Base-by-base conservation (phyloP, 2,113 vertebrate genomes). In the Psilopsiagon aurifrons region DNA sequence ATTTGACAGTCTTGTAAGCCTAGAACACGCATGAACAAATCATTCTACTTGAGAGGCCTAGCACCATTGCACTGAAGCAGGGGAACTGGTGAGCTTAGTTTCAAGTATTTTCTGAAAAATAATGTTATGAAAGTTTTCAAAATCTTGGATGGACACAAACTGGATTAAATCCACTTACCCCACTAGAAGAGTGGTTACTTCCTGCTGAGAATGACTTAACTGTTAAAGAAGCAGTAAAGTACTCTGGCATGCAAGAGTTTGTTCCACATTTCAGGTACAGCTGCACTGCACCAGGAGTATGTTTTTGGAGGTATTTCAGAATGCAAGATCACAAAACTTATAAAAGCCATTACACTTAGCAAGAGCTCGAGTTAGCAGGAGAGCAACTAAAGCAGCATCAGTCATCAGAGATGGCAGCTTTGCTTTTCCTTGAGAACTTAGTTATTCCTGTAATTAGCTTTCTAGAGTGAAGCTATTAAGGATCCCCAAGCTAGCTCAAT, bases 401-500 rank as follows among this genome's bases (percentile, higher is more conserved):
- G 46, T 67, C 35, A 77, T 84, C 35, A 75, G 55, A 95, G 46
- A 43, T 60, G 66, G 49, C 85, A 91, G 69, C 66, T 86, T 82
- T 86, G 33, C 35, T 39, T 55, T 81, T 92, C 31, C 43, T 67
- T 39, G 73, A 78, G 51, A 92, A 68, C 39, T 79, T 63, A 47
- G 73, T 86, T 74, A 82, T 55, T 94, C 91, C 83, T 71, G 73
- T 94, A 92, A 92, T 92, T 89, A 92, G 55, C 86, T 71, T 94
- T 89, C 86, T 64, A 71, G 37, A 87, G 33, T 51, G 86, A 73
- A 57, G 55, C 60, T 84, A 60, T 75, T 75, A 74, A 94, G 51
- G 51, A 73, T 90, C 73, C 83, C 31, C 51, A 92, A 51, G 69
- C 62, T 95, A 83, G 37, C 69, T 92, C 43, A 83, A 28, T 71